Conservation (phyloP, 1,140 invertebrate species). For the silkworm (Bombyx mori) region ASM3026992v2 NC_085124.1:11725501-11726000, state of each 20-base stretch:
- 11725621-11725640: too few species aligned
- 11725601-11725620: too few species aligned
- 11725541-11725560: background rate
- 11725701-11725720: conserved; percentile 54
- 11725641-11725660: too few species aligned
- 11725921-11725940: too few species aligned
- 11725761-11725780: conserved; percentile 17
- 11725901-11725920: too few species aligned
- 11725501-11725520: conserved; percentile 1
- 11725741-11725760: conserved; percentile 51
- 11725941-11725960: too few species aligned
- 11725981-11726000: too few species aligned
- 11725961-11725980: too few species aligned
- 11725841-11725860: background rate
- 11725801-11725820: conserved; percentile 12
- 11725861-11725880: background rate
- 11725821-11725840: too few species aligned
- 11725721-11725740: conserved; percentile 54
- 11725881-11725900: background rate
- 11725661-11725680: background rate
- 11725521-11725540: background rate
- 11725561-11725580: background rate
- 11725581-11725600: too few species aligned
- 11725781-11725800: conserved; percentile 24
- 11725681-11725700: conserved; percentile 38